Percentiles rank a stretch among this genome's conserved stretches.
Conservation (phyloP, 2,113 vertebrate species). For the Pica pica region DNA sequence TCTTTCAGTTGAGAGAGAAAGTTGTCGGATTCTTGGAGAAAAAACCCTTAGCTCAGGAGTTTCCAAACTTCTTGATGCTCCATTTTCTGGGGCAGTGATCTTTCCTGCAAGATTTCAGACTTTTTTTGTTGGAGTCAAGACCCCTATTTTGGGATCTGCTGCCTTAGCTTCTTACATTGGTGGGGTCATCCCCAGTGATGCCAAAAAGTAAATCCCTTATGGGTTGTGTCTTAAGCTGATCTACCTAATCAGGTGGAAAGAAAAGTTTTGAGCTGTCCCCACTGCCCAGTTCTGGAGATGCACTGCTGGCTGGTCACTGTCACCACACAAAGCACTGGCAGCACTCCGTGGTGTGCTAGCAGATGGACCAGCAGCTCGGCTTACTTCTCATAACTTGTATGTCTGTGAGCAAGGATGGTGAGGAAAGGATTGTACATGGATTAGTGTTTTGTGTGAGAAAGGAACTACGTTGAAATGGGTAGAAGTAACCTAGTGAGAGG, state of each 20-base stretch:
- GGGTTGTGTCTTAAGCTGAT: not conserved
- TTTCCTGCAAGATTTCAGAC: not conserved
- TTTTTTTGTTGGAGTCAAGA: not conserved
- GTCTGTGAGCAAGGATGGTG: not conserved
- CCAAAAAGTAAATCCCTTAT: not conserved
- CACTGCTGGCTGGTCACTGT: accelerated
- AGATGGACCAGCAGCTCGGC: accelerated
- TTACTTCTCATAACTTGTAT: not conserved
- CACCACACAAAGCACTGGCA: not conserved
- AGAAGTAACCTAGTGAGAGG: not conserved
- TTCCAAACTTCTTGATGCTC: not conserved
- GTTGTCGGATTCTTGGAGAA: not conserved
- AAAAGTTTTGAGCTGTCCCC: not conserved
- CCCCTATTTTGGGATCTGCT: constrained; percentile 21
- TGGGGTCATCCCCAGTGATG: not conserved
- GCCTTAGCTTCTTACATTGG: not conserved
- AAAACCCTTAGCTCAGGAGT: constrained; percentile 4
- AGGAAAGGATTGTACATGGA: not conserved
- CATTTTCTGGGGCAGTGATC: not conserved
- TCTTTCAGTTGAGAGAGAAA: not conserved
- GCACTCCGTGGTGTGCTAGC: not conserved
- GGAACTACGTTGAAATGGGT: not conserved
- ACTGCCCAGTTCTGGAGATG: not conserved
- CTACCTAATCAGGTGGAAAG: not conserved
- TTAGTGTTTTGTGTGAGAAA: not conserved